Evolutionary conservation across 2,797 vertebrate species (phyloP).

Genomic region (Sebastes itinus): DNA sequence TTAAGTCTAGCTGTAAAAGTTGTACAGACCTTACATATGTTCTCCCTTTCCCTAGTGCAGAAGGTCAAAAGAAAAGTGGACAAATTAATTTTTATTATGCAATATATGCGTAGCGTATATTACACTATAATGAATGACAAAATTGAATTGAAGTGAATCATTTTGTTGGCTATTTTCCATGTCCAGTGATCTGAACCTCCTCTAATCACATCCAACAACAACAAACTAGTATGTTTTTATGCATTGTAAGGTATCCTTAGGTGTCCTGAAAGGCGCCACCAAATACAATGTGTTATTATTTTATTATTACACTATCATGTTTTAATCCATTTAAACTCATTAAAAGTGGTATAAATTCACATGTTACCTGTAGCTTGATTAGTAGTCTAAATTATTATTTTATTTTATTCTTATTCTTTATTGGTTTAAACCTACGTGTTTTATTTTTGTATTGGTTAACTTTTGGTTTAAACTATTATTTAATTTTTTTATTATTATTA

Average conservation of each 20-base stretch:
- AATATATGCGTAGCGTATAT: neutral
- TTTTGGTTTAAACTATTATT: no score
- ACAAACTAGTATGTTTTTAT: neutral
- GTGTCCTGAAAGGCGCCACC: no score
- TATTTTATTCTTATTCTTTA: no score
- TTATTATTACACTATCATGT: no score
- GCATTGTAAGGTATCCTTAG: no score
- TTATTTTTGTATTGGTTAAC: no score
- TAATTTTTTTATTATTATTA: rapidly evolving
- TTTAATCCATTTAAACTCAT: neutral
- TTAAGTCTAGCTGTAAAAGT: neutral
- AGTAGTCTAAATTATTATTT: no score
- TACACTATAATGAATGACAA: neutral
- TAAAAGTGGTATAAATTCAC: neutral
- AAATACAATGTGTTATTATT: no score
- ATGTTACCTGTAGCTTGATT: neutral
- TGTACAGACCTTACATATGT: neutral
- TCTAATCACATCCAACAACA: neutral
- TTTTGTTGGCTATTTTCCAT: neutral
- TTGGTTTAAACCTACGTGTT: no score
- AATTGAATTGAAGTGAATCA: neutral
- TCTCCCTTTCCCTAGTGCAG: neutral
- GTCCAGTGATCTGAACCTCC: neutral
- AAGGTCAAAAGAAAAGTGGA: neutral
- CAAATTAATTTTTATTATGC: neutral